These are phyloP conservation scores for Caenorhabditis plicata DNA, from an alignment of 2,888 invertebrate genomes.

Conservation along the genomic window DNA sequence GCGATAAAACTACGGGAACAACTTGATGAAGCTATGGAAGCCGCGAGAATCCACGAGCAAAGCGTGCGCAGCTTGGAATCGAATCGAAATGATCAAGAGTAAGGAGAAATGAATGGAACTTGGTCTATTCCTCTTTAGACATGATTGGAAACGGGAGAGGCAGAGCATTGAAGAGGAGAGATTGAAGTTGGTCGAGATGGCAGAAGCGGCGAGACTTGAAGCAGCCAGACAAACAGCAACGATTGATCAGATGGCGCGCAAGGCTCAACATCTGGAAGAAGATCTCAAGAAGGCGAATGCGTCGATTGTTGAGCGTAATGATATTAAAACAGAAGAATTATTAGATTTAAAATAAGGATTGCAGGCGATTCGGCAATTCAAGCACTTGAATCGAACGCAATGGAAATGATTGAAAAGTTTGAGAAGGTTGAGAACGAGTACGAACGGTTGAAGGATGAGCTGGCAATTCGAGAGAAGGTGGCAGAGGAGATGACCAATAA, in stretches of 20 bases:
- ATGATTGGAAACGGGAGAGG: conserved; percentile 25
- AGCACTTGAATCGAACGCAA: conserved; percentile 30
- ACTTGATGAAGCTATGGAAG: no score
- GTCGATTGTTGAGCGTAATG: not conserved
- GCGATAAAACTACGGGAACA: no score
- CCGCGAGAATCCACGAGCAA: no score
- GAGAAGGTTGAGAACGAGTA: conserved; percentile 14
- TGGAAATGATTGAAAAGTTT: conserved; percentile 25
- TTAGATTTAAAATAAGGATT: not conserved
- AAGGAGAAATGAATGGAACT: no score
- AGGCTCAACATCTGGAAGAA: conserved; percentile 7
- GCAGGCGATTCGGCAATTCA: conserved; percentile 17
- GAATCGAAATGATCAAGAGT: no score
- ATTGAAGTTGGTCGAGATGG: conserved; percentile 22
- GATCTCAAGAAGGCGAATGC: conserved; percentile 10
- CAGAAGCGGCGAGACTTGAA: conserved; percentile 23
- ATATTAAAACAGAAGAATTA: not conserved
- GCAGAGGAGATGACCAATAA: conserved; percentile 28
- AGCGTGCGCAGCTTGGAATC: no score
- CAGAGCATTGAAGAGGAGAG: conserved; percentile 20
- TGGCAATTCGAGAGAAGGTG: conserved; percentile 29
- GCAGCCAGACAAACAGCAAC: conserved; percentile 11
- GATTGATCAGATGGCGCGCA: conserved; percentile 10
- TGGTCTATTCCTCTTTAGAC: no score
- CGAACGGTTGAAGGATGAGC: conserved; percentile 24